Percentiles rank a stretch among this genome's conserved stretches.
Evolutionary conservation across 1,140 invertebrate species (phyloP).

Genomic region (Lerema accius): DNA sequence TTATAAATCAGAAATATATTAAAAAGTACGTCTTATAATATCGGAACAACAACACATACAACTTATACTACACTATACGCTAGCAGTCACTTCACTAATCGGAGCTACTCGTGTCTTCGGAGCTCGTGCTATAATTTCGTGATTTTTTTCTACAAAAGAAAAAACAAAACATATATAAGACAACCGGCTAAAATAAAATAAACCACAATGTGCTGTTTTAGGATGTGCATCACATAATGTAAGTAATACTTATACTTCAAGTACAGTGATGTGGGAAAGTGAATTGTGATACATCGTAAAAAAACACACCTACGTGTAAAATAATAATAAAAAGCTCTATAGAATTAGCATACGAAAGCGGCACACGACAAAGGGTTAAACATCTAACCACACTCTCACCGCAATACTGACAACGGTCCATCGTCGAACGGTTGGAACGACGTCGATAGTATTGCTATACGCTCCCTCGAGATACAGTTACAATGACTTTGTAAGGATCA

Average conservation of each 20-base stretch:
- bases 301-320: constrained; percentile 43
- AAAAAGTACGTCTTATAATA: constrained; percentile 47
- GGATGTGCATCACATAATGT: constrained; percentile 5
- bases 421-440: constrained; percentile 4
- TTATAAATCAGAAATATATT: constrained; percentile 33
- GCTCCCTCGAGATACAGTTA: not conserved
- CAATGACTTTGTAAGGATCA: not conserved
- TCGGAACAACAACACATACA: constrained; percentile 54
- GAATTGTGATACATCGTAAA: constrained; percentile 15
- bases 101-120: constrained; percentile 75
- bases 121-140: constrained; percentile 79
- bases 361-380: constrained; percentile 56
- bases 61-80: constrained; percentile 53
- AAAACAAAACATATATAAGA: constrained; percentile 60
- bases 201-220: constrained; percentile 24
- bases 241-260: no score
- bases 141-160: constrained; percentile 81
- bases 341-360: constrained; percentile 53
- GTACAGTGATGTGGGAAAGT: no score
- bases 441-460: constrained; percentile 6
- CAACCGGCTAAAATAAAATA: constrained; percentile 44
- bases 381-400: constrained; percentile 46
- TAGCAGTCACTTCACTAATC: constrained; percentile 66
- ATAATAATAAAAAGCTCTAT: constrained; percentile 45
- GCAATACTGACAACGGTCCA: constrained; percentile 32